phyloP scores from a whole-genome alignment of 2,888 invertebrate species.

The Drosophila affinis region DNA sequence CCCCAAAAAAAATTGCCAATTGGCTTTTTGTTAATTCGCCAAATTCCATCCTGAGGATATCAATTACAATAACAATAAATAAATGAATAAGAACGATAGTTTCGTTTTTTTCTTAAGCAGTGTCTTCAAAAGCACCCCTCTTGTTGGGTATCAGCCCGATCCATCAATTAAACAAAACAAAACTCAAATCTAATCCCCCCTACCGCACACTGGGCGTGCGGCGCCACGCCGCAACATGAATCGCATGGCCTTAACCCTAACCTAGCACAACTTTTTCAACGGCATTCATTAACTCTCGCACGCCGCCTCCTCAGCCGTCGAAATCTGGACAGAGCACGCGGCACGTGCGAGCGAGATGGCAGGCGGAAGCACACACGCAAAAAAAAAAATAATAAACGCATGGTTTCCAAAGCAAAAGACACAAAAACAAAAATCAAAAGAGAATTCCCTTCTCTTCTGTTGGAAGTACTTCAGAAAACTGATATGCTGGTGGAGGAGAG shows the following conservation, averaged over 20 bases:
- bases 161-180: background rate
- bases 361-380: background rate
- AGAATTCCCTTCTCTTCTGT: slow-evolving; percentile 7
- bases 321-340: background rate
- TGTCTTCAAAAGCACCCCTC: background rate
- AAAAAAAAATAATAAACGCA: slow-evolving; percentile 3
- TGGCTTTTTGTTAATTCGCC: no score
- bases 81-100: background rate
- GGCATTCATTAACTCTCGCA: slow-evolving; percentile 27
- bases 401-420: background rate
- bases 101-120: no score
- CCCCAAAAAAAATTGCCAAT: no score
- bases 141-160: background rate
- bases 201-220: slow-evolving; percentile 4
- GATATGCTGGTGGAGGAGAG: background rate
- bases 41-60: background rate
- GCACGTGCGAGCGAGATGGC: background rate
- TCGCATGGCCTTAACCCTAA: slow-evolving; percentile 66
- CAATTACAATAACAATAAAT: background rate
- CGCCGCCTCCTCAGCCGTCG: slow-evolving; percentile 2
- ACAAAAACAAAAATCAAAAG: slow-evolving; percentile 23
- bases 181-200: background rate
- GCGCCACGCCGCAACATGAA: slow-evolving; percentile 18
- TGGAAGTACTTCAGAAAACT: slow-evolving; percentile 4
- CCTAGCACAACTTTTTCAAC: slow-evolving; percentile 60